Conservation (phyloP, 2,113 vertebrate species). For the Sorex araneus region DNA sequence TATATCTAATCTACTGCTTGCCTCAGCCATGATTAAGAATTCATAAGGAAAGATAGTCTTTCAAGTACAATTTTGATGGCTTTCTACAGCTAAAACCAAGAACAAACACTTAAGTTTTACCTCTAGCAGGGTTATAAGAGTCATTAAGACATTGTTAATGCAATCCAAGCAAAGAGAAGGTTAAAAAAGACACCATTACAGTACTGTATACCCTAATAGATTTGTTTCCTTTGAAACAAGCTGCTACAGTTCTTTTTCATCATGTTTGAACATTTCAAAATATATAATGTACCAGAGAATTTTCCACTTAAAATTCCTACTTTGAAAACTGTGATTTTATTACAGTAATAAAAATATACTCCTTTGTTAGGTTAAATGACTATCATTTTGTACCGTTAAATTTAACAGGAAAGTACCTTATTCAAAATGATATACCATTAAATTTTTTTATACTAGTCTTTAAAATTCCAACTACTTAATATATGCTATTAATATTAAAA, state of each 20-base stretch:
- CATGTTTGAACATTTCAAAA: conserved; percentile 59
- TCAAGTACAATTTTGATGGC: conserved; percentile 67
- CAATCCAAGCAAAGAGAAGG: conserved; percentile 58
- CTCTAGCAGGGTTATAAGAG: conserved; percentile 28
- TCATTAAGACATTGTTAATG: conserved; percentile 46
- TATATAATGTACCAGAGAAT: conserved; percentile 39
- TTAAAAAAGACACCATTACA: conserved; percentile 58
- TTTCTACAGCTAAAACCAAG: conserved; percentile 54
- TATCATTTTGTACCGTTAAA: conserved; percentile 49
- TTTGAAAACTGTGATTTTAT: not conserved
- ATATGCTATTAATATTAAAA: conserved; percentile 59
- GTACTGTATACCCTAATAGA: not conserved
- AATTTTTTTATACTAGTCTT: conserved; percentile 25
- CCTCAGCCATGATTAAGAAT: conserved; percentile 81
- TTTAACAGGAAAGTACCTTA: conserved; percentile 50
- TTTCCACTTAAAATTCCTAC: conserved; percentile 47
- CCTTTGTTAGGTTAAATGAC: not conserved
- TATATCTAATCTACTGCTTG: conserved; percentile 72
- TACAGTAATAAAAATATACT: conserved; percentile 47
- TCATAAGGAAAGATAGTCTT: conserved; percentile 79
- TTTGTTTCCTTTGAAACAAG: not conserved
- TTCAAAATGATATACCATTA: not conserved
- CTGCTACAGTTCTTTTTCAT: not conserved
- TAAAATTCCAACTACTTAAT: conserved; percentile 54
- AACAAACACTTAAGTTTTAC: conserved; percentile 67